These are phyloP conservation scores for Tychaedon coryphoeus DNA, from an alignment of 2,113 vertebrate species.

Conservation along the genomic window DNA sequence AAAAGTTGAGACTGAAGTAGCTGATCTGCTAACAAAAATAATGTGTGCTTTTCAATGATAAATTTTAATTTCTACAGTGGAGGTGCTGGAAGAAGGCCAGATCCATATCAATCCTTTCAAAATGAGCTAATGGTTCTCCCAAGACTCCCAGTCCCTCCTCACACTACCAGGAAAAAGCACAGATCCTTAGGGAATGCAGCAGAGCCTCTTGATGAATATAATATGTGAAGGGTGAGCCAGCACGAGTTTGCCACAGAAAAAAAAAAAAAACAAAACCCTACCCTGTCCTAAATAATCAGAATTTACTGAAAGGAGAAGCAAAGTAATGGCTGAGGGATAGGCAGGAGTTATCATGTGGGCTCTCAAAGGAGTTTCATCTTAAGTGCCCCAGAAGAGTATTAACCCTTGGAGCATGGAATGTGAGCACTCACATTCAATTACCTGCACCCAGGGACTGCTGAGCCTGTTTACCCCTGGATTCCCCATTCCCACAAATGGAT, in stretches of 20 bases:
- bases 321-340: neutral
- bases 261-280: neutral
- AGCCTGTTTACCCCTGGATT: neutral
- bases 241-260: neutral
- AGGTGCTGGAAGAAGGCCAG: slow-evolving; percentile 40
- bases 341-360: neutral
- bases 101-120: slow-evolving; percentile 30
- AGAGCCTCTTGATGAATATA: neutral
- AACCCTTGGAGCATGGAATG: slow-evolving; percentile 10
- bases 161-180: slow-evolving; percentile 40
- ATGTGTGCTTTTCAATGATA: slow-evolving; percentile 2
- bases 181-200: neutral
- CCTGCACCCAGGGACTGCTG: neutral
- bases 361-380: neutral
- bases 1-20: slow-evolving; percentile 25
- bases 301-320: slow-evolving; percentile 28
- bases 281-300: slow-evolving; percentile 4
- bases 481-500: neutral
- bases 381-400: slow-evolving; percentile 16
- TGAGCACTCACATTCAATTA: neutral
- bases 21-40: slow-evolving; percentile 24
- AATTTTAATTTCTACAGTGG: neutral
- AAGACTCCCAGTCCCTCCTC: slow-evolving; percentile 1
- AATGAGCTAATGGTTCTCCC: slow-evolving; percentile 31
- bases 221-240: neutral